These are phyloP conservation scores for Theropithecus gelada DNA, from an alignment of 2,113 vertebrate species.

Conservation along the genomic window DNA sequence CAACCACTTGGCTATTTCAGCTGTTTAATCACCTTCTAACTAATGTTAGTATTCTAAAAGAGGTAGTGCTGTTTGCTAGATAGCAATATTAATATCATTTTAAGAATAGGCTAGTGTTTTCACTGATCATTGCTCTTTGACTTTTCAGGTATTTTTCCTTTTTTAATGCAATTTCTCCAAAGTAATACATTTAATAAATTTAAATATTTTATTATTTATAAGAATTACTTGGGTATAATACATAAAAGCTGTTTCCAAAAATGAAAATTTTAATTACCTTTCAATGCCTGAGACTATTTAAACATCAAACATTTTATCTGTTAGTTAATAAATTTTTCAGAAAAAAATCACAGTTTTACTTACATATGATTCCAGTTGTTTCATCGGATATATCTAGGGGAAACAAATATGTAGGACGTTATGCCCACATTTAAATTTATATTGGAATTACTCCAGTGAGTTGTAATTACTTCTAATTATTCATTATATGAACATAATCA, in stretches of 20 bases:
- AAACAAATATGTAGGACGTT: not conserved
- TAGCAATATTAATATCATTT: not conserved
- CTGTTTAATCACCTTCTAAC: slow-evolving; percentile 12
- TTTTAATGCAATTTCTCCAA: not conserved
- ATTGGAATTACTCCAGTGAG: not conserved
- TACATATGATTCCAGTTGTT: not conserved
- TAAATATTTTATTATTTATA: not conserved
- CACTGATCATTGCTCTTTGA: not conserved
- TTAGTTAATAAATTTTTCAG: not conserved
- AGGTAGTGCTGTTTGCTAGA: not conserved
- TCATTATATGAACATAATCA: not conserved
- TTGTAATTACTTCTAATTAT: not conserved
- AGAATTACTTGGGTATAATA: not conserved
- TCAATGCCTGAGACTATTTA: not conserved
- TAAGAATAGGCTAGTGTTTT: not conserved
- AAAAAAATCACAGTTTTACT: not conserved
- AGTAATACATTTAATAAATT: not conserved
- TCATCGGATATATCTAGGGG: not conserved
- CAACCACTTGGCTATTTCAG: not conserved
- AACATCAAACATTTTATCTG: not conserved
- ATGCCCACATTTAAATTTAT: not conserved
- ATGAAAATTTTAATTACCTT: not conserved
- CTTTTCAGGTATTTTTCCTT: not conserved
- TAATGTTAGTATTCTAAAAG: slow-evolving; percentile 16
- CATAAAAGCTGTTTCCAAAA: not conserved